These are phyloP conservation scores for Pseudococcus viburni DNA, from an alignment of 2,888 invertebrate species.

Conservation along the genomic window DNA sequence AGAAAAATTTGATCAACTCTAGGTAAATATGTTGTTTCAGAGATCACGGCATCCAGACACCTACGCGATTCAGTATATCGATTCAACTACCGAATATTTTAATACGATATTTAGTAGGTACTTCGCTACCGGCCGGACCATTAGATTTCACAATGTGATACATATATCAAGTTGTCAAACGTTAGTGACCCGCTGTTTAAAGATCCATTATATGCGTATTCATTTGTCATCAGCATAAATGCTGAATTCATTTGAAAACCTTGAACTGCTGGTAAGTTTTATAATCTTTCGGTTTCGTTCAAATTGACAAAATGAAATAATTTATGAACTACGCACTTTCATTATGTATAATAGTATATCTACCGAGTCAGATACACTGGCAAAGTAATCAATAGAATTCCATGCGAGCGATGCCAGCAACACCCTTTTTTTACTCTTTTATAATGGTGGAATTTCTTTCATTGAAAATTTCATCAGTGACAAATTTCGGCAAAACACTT, in stretches of 20 bases:
- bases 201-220: constrained; percentile 65
- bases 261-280: constrained; percentile 55
- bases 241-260: constrained; percentile 59
- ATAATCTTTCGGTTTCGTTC: constrained; percentile 53
- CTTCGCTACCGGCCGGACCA: constrained; percentile 60
- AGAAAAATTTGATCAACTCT: background rate
- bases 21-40: background rate
- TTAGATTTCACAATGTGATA: constrained; percentile 64
- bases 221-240: constrained; percentile 63
- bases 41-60: background rate
- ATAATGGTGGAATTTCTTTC: constrained; percentile 34
- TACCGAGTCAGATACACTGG: background rate
- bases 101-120: constrained; percentile 59
- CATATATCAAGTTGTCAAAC: constrained; percentile 65
- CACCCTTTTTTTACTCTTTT: constrained; percentile 16
- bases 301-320: constrained; percentile 50
- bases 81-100: constrained; percentile 57
- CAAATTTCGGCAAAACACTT: constrained; percentile 38
- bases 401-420: background rate
- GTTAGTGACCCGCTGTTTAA: constrained; percentile 59
- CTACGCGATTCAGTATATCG: constrained; percentile 40
- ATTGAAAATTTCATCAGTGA: constrained; percentile 47
- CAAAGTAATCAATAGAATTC: constrained; percentile 30
- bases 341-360: background rate
- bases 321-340: constrained; percentile 41